phyloP scores from a whole-genome alignment of 2,113 vertebrate species.

The Nannobrachium achirus region DNA sequence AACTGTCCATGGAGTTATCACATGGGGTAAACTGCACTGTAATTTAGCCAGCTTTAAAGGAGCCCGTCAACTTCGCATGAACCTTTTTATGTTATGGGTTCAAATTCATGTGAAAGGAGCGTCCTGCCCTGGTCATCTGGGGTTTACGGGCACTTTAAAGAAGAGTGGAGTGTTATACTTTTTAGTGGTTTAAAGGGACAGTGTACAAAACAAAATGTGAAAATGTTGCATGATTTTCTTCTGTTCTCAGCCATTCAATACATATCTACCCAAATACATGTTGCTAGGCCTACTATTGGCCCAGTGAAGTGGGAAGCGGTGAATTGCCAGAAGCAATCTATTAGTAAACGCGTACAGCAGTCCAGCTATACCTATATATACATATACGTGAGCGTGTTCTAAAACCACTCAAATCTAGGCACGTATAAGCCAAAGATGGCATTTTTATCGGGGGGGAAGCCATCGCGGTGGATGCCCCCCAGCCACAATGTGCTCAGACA shows the following conservation, averaged over 20 bases:
- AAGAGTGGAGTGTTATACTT: background rate
- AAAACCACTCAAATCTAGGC: too few species aligned
- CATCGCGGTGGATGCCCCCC: slow-evolving; percentile 61
- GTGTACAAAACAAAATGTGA: too few species aligned
- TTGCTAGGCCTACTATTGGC: too few species aligned
- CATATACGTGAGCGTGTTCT: too few species aligned
- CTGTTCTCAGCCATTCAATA: too few species aligned
- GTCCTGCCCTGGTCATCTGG: background rate
- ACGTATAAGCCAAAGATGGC: background rate
- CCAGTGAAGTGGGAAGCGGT: too few species aligned
- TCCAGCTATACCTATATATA: too few species aligned
- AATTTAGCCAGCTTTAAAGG: slow-evolving; percentile 11
- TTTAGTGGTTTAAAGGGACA: background rate
- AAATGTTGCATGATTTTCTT: background rate
- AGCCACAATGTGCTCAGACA: slow-evolving; percentile 77
- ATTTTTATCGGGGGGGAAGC: too few species aligned
- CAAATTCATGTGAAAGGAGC: slow-evolving; percentile 2
- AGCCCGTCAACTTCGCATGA: background rate
- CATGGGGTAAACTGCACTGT: slow-evolving; percentile 1
- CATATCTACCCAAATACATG: too few species aligned
- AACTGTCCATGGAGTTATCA: slow-evolving; percentile 36
- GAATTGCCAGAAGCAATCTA: too few species aligned
- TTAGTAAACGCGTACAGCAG: too few species aligned
- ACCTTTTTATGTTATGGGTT: background rate
- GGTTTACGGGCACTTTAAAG: slow-evolving; percentile 11